Base-by-base conservation (phyloP, 2,113 vertebrate species). In the Calonectris borealis region DNA sequence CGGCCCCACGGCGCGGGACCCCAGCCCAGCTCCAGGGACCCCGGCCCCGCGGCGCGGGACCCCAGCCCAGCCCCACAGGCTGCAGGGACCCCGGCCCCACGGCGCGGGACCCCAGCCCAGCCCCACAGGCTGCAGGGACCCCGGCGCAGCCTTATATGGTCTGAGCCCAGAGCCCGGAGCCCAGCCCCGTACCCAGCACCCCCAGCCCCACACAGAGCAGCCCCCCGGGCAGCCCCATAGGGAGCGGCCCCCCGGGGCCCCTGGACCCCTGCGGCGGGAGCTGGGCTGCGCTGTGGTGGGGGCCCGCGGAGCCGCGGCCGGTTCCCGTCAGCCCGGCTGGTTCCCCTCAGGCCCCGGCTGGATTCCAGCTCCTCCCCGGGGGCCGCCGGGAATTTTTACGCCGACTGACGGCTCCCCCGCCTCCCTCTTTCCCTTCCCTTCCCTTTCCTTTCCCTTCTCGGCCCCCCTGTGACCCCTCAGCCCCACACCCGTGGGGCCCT, bases 321-420 rank as follows among this genome's bases (percentile, higher is more conserved):
- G 86, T 95, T 95, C 94, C 94, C 86, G 94, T 79, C 88, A 91
- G 73, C 70, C 83, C 84, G 91, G 90, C 93, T 91, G 93, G 91
- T 83, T 96, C 85, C 89, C 94, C 73, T 89, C 91, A 91, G 76
- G 61, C 88, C 85, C 79, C 82, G 79, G 89, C 92, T 62, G 86
- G 89, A 95, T 92, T 93, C 94, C 94, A 95, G 79, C 86, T 91
- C 69, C 82, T 93, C 94, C 93, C 95, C 60, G 62, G 92, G 90
- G 92, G 95, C 90, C 86, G 90, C 90, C n/a, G 90, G 93, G 93
- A 96, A 94, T 96, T 96, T 87, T 93, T 85, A 93, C 24, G 77
- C 85, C 31, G 80, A 70, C 60, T 29, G 19, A 62, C 15, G 34
- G 32, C 61, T 42, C 79, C 89, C 79, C 38, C 22, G 2, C 52